Evolutionary conservation across 2,797 vertebrate genomes (phyloP).

Genomic region (Circus cinereus): DNA sequence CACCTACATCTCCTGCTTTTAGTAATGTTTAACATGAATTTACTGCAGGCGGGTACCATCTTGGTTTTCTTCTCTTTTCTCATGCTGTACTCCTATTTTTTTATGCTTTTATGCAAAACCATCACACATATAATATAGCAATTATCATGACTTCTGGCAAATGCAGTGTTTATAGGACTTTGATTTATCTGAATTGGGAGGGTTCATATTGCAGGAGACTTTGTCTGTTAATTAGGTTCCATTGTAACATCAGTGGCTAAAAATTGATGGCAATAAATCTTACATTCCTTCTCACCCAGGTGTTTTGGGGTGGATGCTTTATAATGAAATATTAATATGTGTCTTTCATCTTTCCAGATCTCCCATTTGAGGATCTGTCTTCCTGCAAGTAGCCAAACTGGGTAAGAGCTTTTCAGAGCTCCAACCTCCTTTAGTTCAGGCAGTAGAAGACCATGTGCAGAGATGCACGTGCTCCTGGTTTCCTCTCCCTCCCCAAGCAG

Average conservation of each 20-base stretch:
- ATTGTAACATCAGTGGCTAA: neutral
- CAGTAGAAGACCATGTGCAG: neutral
- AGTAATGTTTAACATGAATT: neutral
- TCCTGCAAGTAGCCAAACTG: neutral
- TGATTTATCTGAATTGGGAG: neutral
- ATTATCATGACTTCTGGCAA: neutral
- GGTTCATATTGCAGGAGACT: neutral
- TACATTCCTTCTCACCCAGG: neutral
- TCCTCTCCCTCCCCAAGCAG: neutral
- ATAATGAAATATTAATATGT: neutral
- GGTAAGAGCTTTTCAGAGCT: neutral
- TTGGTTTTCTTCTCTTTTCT: neutral
- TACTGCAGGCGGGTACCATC: neutral
- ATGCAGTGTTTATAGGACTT: neutral
- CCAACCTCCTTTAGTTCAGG: neutral
- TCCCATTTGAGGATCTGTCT: neutral
- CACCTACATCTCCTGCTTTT: neutral
- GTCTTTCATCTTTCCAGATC: neutral
- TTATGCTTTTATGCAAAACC: neutral
- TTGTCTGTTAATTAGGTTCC: neutral
- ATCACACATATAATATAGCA: accelerated
- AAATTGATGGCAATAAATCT: neutral
- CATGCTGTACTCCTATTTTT: neutral
- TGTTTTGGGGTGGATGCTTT: neutral
- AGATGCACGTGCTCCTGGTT: neutral